A percentile compares a stretch with the other conserved stretches of the same genome.
phyloP scores from a whole-genome alignment of 2,113 vertebrate genomes.

The Antechinus stuartii region DNA sequence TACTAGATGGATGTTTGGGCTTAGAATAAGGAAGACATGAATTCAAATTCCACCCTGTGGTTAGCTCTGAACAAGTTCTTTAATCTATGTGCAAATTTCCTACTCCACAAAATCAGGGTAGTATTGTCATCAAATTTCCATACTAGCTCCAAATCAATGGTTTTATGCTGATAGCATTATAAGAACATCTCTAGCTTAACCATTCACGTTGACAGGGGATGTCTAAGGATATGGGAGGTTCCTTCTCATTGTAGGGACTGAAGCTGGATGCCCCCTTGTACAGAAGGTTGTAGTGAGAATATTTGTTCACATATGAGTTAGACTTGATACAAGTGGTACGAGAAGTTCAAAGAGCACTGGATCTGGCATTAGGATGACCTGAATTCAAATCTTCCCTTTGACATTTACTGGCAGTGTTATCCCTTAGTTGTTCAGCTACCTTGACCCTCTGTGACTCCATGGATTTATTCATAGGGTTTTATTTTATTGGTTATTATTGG shows the following conservation, averaged over 20 bases:
- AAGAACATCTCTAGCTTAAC: background rate
- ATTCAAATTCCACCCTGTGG: background rate
- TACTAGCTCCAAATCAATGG: background rate
- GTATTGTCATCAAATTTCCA: background rate
- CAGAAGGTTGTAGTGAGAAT: background rate
- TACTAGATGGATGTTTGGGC: background rate
- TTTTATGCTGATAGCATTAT: background rate
- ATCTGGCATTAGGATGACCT: background rate
- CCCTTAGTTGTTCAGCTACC: background rate
- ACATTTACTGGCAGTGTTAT: background rate
- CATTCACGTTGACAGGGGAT: background rate
- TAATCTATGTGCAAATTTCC: background rate
- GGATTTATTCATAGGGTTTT: background rate
- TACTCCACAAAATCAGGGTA: background rate
- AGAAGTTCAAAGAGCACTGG: background rate
- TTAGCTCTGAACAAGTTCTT: background rate
- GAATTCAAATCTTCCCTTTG: background rate
- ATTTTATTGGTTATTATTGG: too few relatives aligned
- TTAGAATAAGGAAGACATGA: background rate
- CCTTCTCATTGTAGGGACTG: background rate
- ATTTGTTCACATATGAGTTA: background rate
- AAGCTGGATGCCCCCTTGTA: background rate
- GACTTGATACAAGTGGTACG: background rate
- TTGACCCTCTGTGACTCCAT: background rate
- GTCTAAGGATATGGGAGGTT: background rate